phyloP scores from a whole-genome alignment of 2,888 invertebrate species.

The Crossocerus cetratus region DNA sequence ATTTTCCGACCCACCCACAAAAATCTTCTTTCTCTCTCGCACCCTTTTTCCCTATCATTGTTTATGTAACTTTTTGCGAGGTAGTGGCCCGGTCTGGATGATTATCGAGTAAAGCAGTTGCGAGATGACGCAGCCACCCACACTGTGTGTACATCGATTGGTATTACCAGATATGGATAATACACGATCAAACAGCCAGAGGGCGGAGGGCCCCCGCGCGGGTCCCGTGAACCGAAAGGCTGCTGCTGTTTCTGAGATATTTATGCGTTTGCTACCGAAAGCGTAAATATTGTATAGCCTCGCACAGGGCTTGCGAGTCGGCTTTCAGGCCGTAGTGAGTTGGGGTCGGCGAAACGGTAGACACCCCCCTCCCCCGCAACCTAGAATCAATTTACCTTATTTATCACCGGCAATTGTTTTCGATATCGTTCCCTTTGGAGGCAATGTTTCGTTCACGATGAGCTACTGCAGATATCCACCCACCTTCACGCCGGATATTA shows the following conservation, averaged over 20 bases:
- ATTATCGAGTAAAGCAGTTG: no score
- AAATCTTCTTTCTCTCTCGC: no score
- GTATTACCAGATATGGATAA: constrained; percentile 32
- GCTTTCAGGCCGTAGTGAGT: constrained; percentile 29
- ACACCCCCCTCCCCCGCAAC: constrained; percentile 35
- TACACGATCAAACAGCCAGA: constrained; percentile 35
- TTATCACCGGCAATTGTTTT: constrained; percentile 61
- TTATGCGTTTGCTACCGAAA: constrained; percentile 62
- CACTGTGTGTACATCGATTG: constrained; percentile 10
- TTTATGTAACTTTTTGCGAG: no score
- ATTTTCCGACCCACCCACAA: no score
- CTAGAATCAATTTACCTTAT: constrained; percentile 61
- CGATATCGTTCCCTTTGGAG: constrained; percentile 48
- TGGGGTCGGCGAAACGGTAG: constrained; percentile 16
- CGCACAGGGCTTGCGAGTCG: constrained; percentile 37
- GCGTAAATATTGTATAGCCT: constrained; percentile 66
- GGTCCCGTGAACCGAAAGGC: constrained; percentile 48
- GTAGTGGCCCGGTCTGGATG: no score
- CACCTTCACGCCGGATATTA: constrained; percentile 33
- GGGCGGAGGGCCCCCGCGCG: constrained; percentile 22
- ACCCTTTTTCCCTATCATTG: no score
- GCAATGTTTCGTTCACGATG: constrained; percentile 34
- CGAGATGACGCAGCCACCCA: no score
- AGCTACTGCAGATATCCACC: constrained; percentile 21
- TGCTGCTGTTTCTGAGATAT: constrained; percentile 64